Base-by-base conservation (phyloP, 2,888 invertebrate genomes). In the Pristionchus japonicus region DNA sequence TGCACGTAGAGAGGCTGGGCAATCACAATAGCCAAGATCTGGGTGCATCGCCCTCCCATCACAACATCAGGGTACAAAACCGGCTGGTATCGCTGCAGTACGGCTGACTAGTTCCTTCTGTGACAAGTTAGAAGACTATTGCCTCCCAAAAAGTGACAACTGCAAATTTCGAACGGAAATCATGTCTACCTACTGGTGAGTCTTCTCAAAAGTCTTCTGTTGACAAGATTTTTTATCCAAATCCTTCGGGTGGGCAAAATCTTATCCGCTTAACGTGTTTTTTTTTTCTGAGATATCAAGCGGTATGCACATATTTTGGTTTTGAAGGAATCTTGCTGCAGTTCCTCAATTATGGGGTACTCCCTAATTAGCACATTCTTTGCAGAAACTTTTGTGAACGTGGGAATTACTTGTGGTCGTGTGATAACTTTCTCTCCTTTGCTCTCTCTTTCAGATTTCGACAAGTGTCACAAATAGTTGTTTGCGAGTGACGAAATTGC, bases 401-500 rank as follows among this genome's bases (percentile, higher is more conserved):
- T 70, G 70, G 15, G 15, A 20, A 70, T 70, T 70, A 20, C 37
- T 17, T 20, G 20, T 9, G 37, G 27, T 34, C 31, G 11, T 34
- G 31, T 34, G 15, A 31, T 7, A 4, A 13, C 57, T n/a, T 67
- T 34, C 34, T 67, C 67, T 64, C 64, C n/a, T 67, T 23, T 67
- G 31, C 67, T 67, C 67, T 13, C 67, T 67, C 64, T n/a, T n/a
- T n/a, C n/a, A n/a, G n/a, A 74, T 77, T 77, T 77, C 77, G n/a
- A 77, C 77, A 77, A 77, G 77, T 77, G 47, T 77, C 77, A 74
- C 74, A 77, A 34, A 34, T 40, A 20, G 43, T 77, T 77, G 43
- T 43, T 43, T 77, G 77, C 34, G 31, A 43, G 77, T 77, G 77
- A 77, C 77, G 77, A 77, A 77, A 77, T 27, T 43, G 23, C 77